Conservation (phyloP, 2,888 invertebrate genomes). For the Microdon myrmicae region DNA sequence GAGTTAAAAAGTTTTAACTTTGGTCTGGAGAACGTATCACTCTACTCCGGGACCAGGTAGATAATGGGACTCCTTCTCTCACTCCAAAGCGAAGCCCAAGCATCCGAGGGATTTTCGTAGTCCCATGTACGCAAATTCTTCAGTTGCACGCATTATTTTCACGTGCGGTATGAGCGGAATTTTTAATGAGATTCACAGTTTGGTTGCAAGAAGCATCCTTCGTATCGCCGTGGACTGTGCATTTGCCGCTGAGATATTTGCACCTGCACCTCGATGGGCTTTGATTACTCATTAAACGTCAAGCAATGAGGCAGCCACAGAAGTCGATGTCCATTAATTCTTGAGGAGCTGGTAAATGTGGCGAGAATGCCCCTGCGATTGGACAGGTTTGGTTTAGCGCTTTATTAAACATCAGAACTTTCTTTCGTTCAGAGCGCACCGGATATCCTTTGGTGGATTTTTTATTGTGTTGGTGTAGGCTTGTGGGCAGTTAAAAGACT, state of each 20-base stretch:
- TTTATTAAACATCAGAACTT: no score
- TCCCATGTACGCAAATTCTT: conserved; percentile 53
- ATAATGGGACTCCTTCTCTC: conserved; percentile 3
- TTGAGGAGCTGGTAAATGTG: no score
- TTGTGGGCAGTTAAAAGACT: no score
- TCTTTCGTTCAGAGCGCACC: no score
- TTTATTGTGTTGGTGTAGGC: no score
- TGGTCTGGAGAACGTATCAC: conserved; percentile 29
- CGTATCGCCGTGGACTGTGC: conserved; percentile 33
- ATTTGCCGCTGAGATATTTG: conserved; percentile 43
- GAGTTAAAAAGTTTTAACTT: conserved; percentile 43
- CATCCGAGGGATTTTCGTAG: conserved; percentile 45
- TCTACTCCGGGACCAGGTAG: conserved; percentile 3
- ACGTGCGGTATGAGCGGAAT: conserved; percentile 49
- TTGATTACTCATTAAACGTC: conserved; percentile 43
- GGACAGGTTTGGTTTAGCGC: no score
- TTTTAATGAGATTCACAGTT: conserved; percentile 45
- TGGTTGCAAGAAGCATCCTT: conserved; percentile 28
- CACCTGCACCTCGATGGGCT: conserved; percentile 36
- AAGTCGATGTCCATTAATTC: no score
- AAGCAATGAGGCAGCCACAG: no score
- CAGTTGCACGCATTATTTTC: conserved; percentile 51
- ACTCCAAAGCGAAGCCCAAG: conserved; percentile 23
- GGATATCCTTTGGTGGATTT: no score
- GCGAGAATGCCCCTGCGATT: no score